Evolutionary conservation across 2,888 invertebrate species (phyloP), one percentile per base, ranked within the genome.

Genomic region (Tenthredo scrophulariae): DNA sequence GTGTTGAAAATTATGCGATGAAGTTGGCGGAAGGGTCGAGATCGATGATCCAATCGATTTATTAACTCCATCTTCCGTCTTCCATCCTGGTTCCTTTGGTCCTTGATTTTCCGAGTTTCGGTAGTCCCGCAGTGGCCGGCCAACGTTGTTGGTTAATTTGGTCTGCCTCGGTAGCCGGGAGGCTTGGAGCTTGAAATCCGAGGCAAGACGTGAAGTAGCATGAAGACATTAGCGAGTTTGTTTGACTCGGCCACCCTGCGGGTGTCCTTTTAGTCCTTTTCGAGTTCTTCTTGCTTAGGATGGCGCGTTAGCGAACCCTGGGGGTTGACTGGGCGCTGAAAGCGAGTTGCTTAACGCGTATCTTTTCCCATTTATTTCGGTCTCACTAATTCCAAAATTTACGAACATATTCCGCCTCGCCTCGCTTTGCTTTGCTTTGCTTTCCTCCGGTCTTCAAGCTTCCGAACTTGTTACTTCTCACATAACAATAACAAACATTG

Each of bases 161-260:
- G 74, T 40, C 43, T 43, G 46, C 74, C 74, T 43, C 26, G 50
- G 75, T 75, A n/a, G 43, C 54, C 29, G 18, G 37, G 54, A n/a
- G 9, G 50, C 29, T 46, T 9, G 9, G 4, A 72, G 74, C 43
- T 74, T 29, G 46, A 50, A 50, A 33, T 54, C 26, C n/a, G 54
- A 9, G 7, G 80, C 62, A 37, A 65, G 33, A n/a, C 18, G 80
- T n/a, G 33, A 88, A 90, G 89, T 89, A 89, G 90, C 91, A 91
- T 91, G 90, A 91, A 92, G 91, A 91, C 91, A 92, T 92, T 91
- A 92, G 88, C 89, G 87, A 90, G 89, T 90, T 90, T 92, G 90
- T 91, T 92, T 91, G 89, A 89, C 86, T 86, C 86, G 80, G 22
- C 58, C 33, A 13, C 80, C 50, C 80, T 50, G 40, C 80, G 80